Conservation (phyloP, 2,888 invertebrate genomes). For the Euproctis similis region DNA sequence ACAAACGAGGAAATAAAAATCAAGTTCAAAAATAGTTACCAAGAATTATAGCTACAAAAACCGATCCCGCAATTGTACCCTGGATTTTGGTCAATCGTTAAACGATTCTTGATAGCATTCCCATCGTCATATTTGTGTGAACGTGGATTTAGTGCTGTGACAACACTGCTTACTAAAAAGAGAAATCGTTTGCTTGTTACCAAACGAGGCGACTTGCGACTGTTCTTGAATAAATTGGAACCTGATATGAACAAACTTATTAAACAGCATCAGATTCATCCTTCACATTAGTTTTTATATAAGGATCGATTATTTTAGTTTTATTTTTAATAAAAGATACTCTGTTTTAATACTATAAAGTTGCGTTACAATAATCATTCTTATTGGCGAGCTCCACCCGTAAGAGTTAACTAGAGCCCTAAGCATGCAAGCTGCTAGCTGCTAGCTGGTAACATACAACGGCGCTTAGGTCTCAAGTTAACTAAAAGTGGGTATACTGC, state of each 20-base stretch:
- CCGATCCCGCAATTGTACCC: slow-evolving; percentile 11
- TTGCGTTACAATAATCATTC: neutral
- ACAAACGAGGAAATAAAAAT: slow-evolving; percentile 18
- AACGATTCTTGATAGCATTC: slow-evolving; percentile 9
- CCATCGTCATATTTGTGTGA: slow-evolving; percentile 9
- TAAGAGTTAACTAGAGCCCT: too few relatives aligned
- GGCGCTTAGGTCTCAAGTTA: slow-evolving; percentile 5
- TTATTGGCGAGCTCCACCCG: neutral
- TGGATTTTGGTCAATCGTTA: slow-evolving; percentile 6
- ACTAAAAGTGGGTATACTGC: too few relatives aligned
- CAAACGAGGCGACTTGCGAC: slow-evolving; percentile 17
- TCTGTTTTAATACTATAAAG: neutral
- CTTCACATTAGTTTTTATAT: neutral
- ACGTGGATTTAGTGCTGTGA: slow-evolving; percentile 5
- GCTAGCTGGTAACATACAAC: neutral
- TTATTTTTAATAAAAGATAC: neutral
- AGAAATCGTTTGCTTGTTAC: slow-evolving; percentile 5
- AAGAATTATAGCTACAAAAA: slow-evolving; percentile 4
- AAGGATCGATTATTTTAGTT: neutral
- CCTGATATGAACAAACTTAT: slow-evolving; percentile 4
- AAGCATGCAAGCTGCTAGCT: too few relatives aligned
- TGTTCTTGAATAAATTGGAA: slow-evolving; percentile 19
- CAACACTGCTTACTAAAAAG: slow-evolving; percentile 9
- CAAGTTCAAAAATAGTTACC: slow-evolving; percentile 18
- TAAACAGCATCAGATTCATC: neutral